Conservation (phyloP, 1,140 invertebrate species). For the Oncopeltus fasciatus region DNA sequence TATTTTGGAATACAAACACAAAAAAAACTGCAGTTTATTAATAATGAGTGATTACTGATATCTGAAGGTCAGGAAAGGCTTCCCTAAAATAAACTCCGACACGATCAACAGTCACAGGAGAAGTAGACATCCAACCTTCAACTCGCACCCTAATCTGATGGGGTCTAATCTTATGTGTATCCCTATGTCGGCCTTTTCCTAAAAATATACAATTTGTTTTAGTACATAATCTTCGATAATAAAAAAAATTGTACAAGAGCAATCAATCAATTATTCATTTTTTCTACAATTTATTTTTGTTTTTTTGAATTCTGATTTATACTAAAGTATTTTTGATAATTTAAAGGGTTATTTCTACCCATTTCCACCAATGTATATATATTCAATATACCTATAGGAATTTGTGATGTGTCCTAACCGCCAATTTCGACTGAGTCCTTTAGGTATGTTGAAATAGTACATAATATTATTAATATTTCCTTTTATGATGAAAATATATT, state of each 20-base stretch:
- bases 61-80: conserved; percentile 37
- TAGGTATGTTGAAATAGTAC: too few species aligned
- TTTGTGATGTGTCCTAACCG: too few species aligned
- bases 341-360: too few species aligned
- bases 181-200: conserved; percentile 55
- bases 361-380: too few species aligned
- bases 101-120: conserved; percentile 84
- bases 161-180: conserved; percentile 61
- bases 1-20: too few species aligned
- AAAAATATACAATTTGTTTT: too few species aligned
- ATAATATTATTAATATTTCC: too few species aligned
- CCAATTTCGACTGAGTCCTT: too few species aligned
- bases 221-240: background rate
- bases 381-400: too few species aligned
- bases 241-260: background rate
- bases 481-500: too few species aligned
- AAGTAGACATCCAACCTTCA: conserved; percentile 75
- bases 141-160: conserved; percentile 80
- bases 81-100: conserved; percentile 87
- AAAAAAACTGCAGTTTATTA: conserved; percentile 15
- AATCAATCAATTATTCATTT: background rate
- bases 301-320: background rate
- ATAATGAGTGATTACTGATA: background rate
- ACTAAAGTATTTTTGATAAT: too few species aligned
- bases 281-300: too few species aligned